Base-by-base conservation (phyloP, 2,797 vertebrate genomes). In the Antrozous pallidus region DNA sequence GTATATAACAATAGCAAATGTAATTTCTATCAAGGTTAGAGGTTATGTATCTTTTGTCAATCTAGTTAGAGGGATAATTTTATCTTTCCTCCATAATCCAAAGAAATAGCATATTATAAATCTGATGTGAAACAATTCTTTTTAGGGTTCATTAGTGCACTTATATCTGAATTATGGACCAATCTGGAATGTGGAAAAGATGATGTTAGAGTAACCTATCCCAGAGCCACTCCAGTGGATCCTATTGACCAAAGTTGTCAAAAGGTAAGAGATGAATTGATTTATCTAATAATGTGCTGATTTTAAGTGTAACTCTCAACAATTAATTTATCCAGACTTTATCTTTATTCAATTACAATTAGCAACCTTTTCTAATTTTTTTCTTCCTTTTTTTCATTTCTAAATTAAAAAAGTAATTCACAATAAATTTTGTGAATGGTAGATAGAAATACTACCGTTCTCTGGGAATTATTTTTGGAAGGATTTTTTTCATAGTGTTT, bases 231-330 rank as follows among this genome's bases (percentile, higher is more conserved):
- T 28, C 98, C 99, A 65, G 98, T 99, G 98, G 99, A 99, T 88
- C 98, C 99, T 92, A 99, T 99, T 92, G 99, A 99, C 96, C 98
- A 98, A 97, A 99, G 98, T 95, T 99, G 99, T 98, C 98, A 98
- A 31, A 99, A 99, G 99, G 99, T 99, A 95, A 93, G 82, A 92
- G 92, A 71, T 81, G 1, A 88, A 56, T 61, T 24, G 18, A 31
- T 22, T 22, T 16, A 38, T 20, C 11, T 69, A 73, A 45, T 70
- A 67, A 42, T 45, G 12, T 18, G 36, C 6, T 79, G 8, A 36
- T 24, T 45, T 82, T 49, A 88, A 70, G 14, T 40, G 2, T 33
- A 3, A 31, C 36, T 33, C 45, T 54, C n/a, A 78, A 69, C 75
- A 89, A 49, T 47, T 33, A 73, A 16, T 84, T 94, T 3, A 45